phyloP scores from a whole-genome alignment of 2,113 vertebrate species.

The Axis porcinus region DNA sequence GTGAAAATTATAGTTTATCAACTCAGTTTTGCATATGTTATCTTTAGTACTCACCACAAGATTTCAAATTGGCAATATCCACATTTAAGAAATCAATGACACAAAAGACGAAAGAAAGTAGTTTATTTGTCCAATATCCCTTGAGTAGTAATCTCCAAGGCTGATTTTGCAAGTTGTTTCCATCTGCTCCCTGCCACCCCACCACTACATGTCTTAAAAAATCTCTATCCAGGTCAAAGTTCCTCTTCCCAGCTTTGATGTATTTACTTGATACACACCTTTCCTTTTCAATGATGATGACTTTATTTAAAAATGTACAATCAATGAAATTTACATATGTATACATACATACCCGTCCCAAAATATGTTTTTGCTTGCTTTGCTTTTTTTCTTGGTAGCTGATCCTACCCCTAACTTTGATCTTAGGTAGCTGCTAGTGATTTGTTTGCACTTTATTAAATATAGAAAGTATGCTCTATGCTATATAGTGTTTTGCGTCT shows the following conservation, averaged over 20 bases:
- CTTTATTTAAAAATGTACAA: background rate
- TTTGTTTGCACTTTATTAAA: background rate
- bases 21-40: background rate
- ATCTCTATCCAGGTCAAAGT: background rate
- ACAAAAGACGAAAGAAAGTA: background rate
- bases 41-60: background rate
- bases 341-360: accelerated
- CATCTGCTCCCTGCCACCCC: background rate
- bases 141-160: background rate
- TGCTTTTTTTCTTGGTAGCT: background rate
- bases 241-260: background rate
- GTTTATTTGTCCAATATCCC: background rate
- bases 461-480: background rate
- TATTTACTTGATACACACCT: background rate
- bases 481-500: background rate
- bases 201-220: background rate
- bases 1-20: background rate
- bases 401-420: background rate
- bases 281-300: background rate
- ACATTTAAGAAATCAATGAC: background rate
- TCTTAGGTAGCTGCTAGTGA: background rate
- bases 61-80: background rate
- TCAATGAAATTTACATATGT: background rate
- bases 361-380: background rate
- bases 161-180: too few relatives aligned